Evolutionary conservation across 2,113 vertebrate species (phyloP).

Genomic region (Neolamprologus caudopunctatus): DNA sequence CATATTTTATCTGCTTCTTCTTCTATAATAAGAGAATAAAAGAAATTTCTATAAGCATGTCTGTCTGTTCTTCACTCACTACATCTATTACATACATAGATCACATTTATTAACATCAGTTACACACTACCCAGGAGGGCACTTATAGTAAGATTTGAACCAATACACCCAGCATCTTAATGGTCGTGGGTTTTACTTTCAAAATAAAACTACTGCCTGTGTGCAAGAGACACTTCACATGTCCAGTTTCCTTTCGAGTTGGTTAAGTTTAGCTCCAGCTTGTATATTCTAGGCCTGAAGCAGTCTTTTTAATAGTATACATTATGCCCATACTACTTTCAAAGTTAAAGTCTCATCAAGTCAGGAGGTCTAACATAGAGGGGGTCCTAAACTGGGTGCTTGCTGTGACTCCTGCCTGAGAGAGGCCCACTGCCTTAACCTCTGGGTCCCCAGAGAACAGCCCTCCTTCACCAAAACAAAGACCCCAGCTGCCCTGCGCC

Average conservation of each 20-base stretch:
- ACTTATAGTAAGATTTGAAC: background rate
- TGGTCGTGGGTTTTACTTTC: background rate
- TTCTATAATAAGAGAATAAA: background rate
- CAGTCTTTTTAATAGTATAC: background rate
- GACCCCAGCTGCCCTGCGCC: constrained; percentile 71
- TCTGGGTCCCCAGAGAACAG: constrained; percentile 63
- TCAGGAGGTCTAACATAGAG: background rate
- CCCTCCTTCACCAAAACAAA: constrained; percentile 72
- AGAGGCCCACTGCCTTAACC: constrained; percentile 62
- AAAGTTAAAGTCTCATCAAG: constrained; percentile 2
- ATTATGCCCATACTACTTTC: background rate
- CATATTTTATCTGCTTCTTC: background rate
- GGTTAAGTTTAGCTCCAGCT: background rate
- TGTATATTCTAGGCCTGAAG: background rate
- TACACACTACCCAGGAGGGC: background rate
- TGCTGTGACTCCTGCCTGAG: constrained; percentile 60
- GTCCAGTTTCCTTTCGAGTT: background rate
- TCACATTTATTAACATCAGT: background rate
- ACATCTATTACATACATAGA: background rate
- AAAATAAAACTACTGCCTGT: background rate
- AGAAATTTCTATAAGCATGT: background rate
- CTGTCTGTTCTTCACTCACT: background rate
- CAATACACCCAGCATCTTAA: background rate
- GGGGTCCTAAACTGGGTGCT: constrained; percentile 28
- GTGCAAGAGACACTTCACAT: background rate